phyloP scores from a whole-genome alignment of 2,797 vertebrate species.

The Schizothorax lantsangensis region DNA sequence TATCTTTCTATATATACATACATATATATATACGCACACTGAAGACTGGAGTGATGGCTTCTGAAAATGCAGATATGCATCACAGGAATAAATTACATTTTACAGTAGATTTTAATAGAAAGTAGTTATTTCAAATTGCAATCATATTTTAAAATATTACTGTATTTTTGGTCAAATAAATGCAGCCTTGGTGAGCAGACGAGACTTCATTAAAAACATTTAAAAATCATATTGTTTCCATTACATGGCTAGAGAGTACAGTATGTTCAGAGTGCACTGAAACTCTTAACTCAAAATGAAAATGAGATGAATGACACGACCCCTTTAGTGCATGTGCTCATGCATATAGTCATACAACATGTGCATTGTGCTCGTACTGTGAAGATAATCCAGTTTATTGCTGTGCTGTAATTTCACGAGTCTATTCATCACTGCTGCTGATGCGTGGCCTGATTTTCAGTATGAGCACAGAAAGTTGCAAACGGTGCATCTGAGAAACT shows the following conservation, averaged over 20 bases:
- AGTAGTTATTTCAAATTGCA: no score
- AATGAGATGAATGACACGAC: background rate
- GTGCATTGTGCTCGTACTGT: conserved; percentile 31
- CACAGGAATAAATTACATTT: no score
- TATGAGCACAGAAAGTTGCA: conserved; percentile 72
- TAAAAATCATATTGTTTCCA: no score
- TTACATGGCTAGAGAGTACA: background rate
- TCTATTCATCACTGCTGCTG: conserved; percentile 74
- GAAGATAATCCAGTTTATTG: conserved; percentile 70
- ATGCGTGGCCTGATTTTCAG: conserved; percentile 70
- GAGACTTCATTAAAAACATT: no score
- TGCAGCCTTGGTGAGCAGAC: no score
- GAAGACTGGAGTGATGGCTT: no score
- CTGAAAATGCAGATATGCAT: no score
- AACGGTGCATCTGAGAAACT: conserved; percentile 70
- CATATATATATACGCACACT: no score
- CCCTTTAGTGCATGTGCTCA: background rate
- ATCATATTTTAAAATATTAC: no score
- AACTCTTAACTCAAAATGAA: background rate
- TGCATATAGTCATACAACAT: background rate
- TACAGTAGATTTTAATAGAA: no score
- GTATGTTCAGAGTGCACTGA: background rate
- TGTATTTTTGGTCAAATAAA: no score
- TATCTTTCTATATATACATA: no score
- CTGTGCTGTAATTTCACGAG: conserved; percentile 67